phyloP scores from a whole-genome alignment of 2,797 vertebrate genomes.

The Lophius americanus region DNA sequence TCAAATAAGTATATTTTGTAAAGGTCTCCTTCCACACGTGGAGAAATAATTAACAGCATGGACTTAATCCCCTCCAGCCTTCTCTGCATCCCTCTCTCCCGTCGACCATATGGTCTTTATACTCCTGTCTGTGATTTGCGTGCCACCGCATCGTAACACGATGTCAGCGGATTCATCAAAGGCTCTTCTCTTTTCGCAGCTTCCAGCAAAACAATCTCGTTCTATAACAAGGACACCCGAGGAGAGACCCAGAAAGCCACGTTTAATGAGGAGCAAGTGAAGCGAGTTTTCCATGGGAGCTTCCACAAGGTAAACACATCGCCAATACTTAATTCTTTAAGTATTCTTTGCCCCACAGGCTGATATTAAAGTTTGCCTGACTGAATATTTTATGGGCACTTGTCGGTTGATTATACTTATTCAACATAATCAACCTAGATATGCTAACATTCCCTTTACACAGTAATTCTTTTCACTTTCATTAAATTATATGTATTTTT shows the following conservation, averaged over 20 bases:
- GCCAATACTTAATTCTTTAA: conserved; percentile 12
- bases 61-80: conserved; percentile 41
- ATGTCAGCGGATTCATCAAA: conserved; percentile 63
- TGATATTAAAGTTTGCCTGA: conserved; percentile 2
- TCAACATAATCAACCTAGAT: too few relatives aligned
- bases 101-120: conserved; percentile 58
- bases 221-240: conserved; percentile 96
- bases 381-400: conserved; percentile 17
- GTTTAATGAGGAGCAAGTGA: conserved; percentile 92
- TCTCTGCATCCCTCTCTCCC: conserved; percentile 21
- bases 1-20: conserved; percentile 29
- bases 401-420: background rate
- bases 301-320: conserved; percentile 95
- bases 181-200: conserved; percentile 81
- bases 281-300: conserved; percentile 96
- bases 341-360: background rate
- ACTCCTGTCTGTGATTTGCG: conserved; percentile 57
- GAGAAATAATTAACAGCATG: conserved; percentile 38
- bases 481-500: conserved; percentile 25
- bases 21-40: conserved; percentile 20
- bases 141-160: conserved; percentile 53
- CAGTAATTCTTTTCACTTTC: conserved; percentile 6
- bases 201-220: conserved; percentile 91
- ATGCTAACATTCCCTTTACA: too few relatives aligned
- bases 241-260: conserved; percentile 92